Conservation (phyloP, 2,888 invertebrate species). For the Cheilosia vernalis region DNA sequence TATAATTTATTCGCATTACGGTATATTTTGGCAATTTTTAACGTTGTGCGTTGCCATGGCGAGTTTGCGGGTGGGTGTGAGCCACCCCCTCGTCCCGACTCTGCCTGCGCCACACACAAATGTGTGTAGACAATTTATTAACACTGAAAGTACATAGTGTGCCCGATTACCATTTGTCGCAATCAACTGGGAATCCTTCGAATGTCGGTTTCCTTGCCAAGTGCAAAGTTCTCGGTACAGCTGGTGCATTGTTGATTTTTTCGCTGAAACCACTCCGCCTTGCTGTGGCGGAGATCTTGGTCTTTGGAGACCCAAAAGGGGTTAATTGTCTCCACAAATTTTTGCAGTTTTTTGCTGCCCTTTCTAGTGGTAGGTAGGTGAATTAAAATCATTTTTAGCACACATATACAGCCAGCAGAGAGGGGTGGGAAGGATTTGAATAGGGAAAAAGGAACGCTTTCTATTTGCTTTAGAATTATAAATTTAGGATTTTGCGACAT, state of each 20-base stretch:
- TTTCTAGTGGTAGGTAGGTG: constrained; percentile 66
- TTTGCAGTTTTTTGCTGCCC: constrained; percentile 20
- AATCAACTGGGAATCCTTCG: constrained; percentile 74
- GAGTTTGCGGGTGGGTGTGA: constrained; percentile 10
- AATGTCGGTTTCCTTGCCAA: constrained; percentile 50
- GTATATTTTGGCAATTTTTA: constrained; percentile 66
- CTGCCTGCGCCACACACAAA: constrained; percentile 39
- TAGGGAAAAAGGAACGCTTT: constrained; percentile 43
- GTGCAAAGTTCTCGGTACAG: constrained; percentile 36
- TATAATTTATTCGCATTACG: constrained; percentile 74
- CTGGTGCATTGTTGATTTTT: constrained; percentile 46
- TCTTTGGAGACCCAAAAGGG: constrained; percentile 65
- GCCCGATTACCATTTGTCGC: constrained; percentile 70
- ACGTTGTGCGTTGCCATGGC: constrained; percentile 44
- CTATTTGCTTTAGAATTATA: constrained; percentile 75
- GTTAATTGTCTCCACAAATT: constrained; percentile 70
- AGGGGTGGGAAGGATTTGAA: constrained; percentile 32
- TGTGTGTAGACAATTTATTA: constrained; percentile 71
- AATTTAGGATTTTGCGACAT: constrained; percentile 75
- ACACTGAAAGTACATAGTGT: constrained; percentile 27
- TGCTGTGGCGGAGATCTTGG: constrained; percentile 46
- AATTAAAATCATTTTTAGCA: constrained; percentile 61
- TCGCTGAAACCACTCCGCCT: background rate
- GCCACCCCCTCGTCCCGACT: background rate
- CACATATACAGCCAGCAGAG: background rate